These are phyloP conservation scores for Drosophila neotestacea DNA, from an alignment of 2,888 invertebrate genomes.

Conservation along the genomic window DNA sequence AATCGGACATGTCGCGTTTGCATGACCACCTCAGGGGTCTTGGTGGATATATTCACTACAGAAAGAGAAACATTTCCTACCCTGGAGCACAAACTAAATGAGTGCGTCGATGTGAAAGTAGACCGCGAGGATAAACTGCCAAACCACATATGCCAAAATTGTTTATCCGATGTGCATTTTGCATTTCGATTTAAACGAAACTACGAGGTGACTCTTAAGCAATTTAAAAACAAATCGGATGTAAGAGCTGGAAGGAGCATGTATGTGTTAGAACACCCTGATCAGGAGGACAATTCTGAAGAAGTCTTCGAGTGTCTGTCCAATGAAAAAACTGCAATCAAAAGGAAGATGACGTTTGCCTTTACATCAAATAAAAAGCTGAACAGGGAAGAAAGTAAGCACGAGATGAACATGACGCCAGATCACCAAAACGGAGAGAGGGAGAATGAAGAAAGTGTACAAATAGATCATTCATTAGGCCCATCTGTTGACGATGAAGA, in stretches of 20 bases:
- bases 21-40: background rate
- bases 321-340: background rate
- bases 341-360: background rate
- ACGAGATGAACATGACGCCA: too few species aligned
- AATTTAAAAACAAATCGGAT: background rate
- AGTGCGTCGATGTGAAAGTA: slow-evolving; percentile 6
- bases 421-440: too few species aligned
- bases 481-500: too few species aligned
- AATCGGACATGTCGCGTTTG: slow-evolving; percentile 13
- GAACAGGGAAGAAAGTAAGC: too few species aligned
- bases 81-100: slow-evolving; percentile 10
- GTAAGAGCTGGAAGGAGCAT: background rate
- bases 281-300: background rate
- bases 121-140: background rate
- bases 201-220: slow-evolving; percentile 3
- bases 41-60: slow-evolving; percentile 1
- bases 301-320: background rate
- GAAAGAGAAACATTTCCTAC: background rate
- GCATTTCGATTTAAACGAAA: slow-evolving; percentile 12
- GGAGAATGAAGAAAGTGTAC: too few species aligned
- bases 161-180: slow-evolving; percentile 5
- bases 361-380: too few species aligned
- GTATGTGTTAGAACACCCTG: background rate
- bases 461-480: too few species aligned
- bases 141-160: background rate